These are phyloP conservation scores for Petaurus breviceps DNA, from an alignment of 2,113 vertebrate genomes.

Conservation along the genomic window DNA sequence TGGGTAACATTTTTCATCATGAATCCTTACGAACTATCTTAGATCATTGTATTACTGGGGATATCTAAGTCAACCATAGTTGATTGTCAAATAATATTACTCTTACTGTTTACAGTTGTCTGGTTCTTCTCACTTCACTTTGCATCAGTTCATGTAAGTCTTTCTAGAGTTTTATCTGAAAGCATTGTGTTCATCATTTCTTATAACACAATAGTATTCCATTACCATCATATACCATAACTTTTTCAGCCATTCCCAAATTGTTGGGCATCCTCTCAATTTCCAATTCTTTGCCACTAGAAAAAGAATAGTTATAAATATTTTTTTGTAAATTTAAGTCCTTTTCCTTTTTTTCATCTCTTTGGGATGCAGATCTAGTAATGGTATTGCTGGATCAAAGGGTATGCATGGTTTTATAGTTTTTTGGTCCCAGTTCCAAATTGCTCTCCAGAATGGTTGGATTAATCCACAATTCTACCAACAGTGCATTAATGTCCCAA, in stretches of 20 bases:
- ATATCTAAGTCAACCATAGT: neutral
- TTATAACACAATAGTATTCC: neutral
- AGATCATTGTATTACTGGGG: neutral
- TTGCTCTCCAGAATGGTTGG: neutral
- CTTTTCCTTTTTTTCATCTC: neutral
- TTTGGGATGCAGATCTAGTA: neutral
- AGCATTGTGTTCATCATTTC: neutral
- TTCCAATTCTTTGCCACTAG: neutral
- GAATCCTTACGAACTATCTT: neutral
- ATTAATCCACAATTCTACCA: neutral
- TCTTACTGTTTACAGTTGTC: neutral
- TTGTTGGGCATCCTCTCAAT: neutral
- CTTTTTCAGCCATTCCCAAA: neutral
- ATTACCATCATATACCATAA: neutral
- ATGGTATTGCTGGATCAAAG: neutral
- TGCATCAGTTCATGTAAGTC: neutral
- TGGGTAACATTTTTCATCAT: neutral
- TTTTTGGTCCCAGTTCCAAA: neutral
- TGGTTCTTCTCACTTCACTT: neutral
- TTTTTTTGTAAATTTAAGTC: neutral
- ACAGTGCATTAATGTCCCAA: neutral
- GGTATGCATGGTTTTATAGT: neutral
- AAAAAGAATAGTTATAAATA: neutral
- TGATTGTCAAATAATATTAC: neutral
- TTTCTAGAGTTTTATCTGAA: neutral